Evolutionary conservation across 2,797 vertebrate species (phyloP).

Genomic region (Mallotus villosus): DNA sequence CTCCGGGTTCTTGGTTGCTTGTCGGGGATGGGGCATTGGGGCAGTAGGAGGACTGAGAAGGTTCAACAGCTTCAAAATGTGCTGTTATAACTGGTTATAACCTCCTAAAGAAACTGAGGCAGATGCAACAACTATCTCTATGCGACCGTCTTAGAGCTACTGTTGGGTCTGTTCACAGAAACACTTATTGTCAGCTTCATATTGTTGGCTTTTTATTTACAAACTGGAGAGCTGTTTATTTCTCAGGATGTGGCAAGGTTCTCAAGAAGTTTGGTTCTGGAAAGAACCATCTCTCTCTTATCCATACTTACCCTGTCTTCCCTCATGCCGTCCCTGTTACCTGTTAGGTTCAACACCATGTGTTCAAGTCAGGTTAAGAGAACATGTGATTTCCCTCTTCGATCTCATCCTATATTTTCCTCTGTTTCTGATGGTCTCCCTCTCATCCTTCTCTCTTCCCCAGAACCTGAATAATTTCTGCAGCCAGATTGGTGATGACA

Average conservation of each 20-base stretch:
- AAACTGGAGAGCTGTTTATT: neutral
- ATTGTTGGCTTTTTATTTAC: too few species aligned
- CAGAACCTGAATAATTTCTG: constrained; percentile 98
- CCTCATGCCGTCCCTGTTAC: neutral
- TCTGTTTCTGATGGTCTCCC: too few species aligned
- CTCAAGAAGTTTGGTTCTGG: neutral
- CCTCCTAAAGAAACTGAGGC: constrained; percentile 1
- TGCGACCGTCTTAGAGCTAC: neutral
- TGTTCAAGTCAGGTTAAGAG: too few species aligned
- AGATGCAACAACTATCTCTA: neutral
- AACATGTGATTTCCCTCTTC: too few species aligned
- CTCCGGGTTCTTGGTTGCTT: too few species aligned
- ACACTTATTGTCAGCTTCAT: too few species aligned
- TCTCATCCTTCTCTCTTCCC: constrained; percentile 16
- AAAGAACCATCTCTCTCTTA: neutral
- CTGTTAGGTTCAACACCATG: neutral
- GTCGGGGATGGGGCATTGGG: neutral
- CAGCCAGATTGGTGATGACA: constrained; percentile 97
- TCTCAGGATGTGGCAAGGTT: neutral
- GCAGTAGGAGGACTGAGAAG: constrained; percentile 1
- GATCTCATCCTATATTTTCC: neutral
- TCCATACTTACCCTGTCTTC: neutral
- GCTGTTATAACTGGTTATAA: constrained; percentile 9
- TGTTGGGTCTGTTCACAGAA: constrained; percentile 10
- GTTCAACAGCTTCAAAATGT: constrained; percentile 4